Base-by-base conservation (phyloP, 2,113 vertebrate species). In the Fulmarus glacialis region DNA sequence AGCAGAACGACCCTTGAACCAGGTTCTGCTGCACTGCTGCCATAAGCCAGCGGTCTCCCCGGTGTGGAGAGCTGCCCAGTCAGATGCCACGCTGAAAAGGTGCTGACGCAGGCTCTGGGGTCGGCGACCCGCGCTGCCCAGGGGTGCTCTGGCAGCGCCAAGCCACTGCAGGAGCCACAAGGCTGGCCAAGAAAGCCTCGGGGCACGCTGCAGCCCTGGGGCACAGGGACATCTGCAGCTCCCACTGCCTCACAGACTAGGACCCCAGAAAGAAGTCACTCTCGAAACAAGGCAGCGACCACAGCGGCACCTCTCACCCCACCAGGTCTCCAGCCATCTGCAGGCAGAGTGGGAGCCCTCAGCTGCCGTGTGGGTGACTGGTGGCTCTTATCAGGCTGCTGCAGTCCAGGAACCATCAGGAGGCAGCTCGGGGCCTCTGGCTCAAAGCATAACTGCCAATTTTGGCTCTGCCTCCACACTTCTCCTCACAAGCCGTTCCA, bases 351-450 rank as follows among this genome's bases (percentile, higher is more conserved):
- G 3, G 47, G 22, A 80, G 15, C 7, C 34, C 62, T 45, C 1
- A 0, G 53, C 32, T 34, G n/a, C 43, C 4, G 0, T 0, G 16
- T 9, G 23, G 9, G 40, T 8, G 7, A 32, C 6, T 20, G 20
- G 59, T 1, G 2, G n/a, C 23, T 26, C 43, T 30, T 9, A 6
- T 4, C 20, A 17, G 27, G 22, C 36, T 78, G 64, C 70, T 66
- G 48, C 68, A 42, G 20, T 11, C 29, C 42, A 48, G 47, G 38
- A 50, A 21, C 8, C 34, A 36, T 20, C 20, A 23, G 47, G 6
- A 90, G 56, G 48, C 78, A 92, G 45, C 42, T 47, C 29, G 36
- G 19, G 3, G 10, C 22, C 45, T 21, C 42, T 18, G 47, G 15
- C 19, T 82, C 18, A n/a, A 73, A 78, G 59, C 34, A 30, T 45